These are phyloP conservation scores for Azorinus chamasolen DNA, from an alignment of 2,888 invertebrate species.

Conservation along the genomic window DNA sequence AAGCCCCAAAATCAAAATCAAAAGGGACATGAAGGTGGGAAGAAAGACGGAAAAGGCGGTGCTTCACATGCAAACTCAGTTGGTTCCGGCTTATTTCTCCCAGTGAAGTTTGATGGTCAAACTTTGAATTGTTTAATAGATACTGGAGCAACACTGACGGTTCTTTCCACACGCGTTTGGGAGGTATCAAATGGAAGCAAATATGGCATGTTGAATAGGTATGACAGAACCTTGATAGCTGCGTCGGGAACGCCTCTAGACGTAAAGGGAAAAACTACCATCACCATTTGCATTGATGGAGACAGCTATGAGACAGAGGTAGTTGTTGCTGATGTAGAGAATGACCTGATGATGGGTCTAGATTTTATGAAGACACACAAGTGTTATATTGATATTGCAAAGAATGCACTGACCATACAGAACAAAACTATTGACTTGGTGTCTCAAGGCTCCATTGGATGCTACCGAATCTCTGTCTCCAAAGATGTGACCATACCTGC, in stretches of 20 bases:
- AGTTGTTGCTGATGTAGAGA: slow-evolving; percentile 20
- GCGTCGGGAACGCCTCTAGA: slow-evolving; percentile 10
- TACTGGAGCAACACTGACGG: slow-evolving; percentile 15
- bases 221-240: slow-evolving; percentile 16
- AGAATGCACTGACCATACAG: neutral
- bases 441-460: neutral
- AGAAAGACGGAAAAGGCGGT: neutral
- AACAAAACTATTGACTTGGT: neutral
- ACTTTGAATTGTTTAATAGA: neutral
- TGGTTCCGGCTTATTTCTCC: neutral
- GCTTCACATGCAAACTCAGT: neutral
- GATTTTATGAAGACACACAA: slow-evolving; percentile 14
- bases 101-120: neutral
- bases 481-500: neutral
- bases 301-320: slow-evolving; percentile 1
- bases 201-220: neutral
- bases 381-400: slow-evolving; percentile 1
- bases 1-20: neutral
- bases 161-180: slow-evolving; percentile 15
- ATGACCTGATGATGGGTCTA: slow-evolving; percentile 21
- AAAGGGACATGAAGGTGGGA: neutral
- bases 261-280: slow-evolving; percentile 7
- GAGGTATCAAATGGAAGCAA: slow-evolving; percentile 1
- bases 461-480: too few species aligned
- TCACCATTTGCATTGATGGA: neutral